Evolutionary conservation across 2,113 vertebrate species (phyloP), one percentile per base, ranked within the genome.

Genomic region (Talpa occidentalis): DNA sequence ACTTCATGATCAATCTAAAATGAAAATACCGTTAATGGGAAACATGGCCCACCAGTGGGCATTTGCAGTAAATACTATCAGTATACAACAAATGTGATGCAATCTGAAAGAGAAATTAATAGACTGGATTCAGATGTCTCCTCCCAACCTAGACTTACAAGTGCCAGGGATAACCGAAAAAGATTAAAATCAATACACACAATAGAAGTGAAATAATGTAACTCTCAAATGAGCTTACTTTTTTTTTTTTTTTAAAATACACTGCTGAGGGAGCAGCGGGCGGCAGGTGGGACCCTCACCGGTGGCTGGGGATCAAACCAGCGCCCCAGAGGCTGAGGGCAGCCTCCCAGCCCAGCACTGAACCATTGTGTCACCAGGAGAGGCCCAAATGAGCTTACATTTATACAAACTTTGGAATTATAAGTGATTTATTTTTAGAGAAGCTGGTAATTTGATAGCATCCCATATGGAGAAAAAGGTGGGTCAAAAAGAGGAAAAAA

Each of bases 1-100:
- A 99, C 98, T 96, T 99, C 99, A 79, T 98, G 98, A 40, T 99
- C 98, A 79, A 99, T 98, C 99, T 99, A 88, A 85, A 95, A 84
- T 93, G 32, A 78, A 14, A 97, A 54, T 1, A 96, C 26, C 12
- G 30, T 92, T 88, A 91, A 8, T 70, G 30, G 77, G 44, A 90
- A 94, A 72, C 28, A 90, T 11, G 1, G n/a, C 24, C 49, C 24
- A 28, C n/a, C 24, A 28, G 15, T 49, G 37, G n/a, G 30, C 6
- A 77, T 22, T 70, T 74, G 26, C 1, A 52, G 10, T 83, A 47
- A 88, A 26, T 54, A 30, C 42, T 49, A 28, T 44, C 32, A 77
- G 21, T 19, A 0, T 28, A 56, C 7, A 56, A 77, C 24, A 85
- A 78, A 81, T 47, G 22, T 30, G 32, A 62, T 15, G 16, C n/a